These are phyloP conservation scores for Nothocercus julius DNA, from an alignment of 2,113 vertebrate genomes.

Conservation along the genomic window DNA sequence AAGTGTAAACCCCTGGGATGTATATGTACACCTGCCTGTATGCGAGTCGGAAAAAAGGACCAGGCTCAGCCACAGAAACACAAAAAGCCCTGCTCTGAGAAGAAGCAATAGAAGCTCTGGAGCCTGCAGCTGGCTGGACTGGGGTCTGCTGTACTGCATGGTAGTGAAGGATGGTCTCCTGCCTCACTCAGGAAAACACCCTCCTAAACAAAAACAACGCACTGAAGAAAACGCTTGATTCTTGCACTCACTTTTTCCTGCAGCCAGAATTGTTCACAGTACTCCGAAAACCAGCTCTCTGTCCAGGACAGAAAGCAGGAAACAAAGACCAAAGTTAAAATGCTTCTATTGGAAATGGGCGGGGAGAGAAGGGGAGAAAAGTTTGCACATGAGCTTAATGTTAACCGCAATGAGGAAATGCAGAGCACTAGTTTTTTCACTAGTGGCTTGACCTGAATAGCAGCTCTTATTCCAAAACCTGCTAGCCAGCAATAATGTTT, in stretches of 20 bases:
- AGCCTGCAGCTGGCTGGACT: neutral
- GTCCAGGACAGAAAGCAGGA: neutral
- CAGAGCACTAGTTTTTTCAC: neutral
- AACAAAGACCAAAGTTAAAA: neutral
- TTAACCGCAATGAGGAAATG: neutral
- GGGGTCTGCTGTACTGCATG: neutral
- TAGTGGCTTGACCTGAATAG: neutral
- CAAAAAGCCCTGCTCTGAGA: neutral
- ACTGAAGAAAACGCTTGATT: neutral
- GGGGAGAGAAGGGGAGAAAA: neutral
- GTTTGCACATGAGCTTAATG: fast-evolving
- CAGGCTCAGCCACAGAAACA: neutral
- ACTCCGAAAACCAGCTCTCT: neutral
- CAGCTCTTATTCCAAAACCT: neutral
- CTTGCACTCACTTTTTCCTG: neutral
- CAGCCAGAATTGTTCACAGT: neutral
- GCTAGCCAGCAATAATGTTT: neutral
- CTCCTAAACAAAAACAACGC: neutral
- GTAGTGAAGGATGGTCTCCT: neutral
- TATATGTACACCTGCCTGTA: neutral
- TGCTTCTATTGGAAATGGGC: neutral
- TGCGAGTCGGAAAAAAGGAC: neutral
- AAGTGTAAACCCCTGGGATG: neutral
- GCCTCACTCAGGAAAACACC: neutral
- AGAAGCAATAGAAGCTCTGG: neutral